These are phyloP conservation scores for Osedax fenrisi DNA, from an alignment of 2,888 invertebrate species.

Conservation along the genomic window DNA sequence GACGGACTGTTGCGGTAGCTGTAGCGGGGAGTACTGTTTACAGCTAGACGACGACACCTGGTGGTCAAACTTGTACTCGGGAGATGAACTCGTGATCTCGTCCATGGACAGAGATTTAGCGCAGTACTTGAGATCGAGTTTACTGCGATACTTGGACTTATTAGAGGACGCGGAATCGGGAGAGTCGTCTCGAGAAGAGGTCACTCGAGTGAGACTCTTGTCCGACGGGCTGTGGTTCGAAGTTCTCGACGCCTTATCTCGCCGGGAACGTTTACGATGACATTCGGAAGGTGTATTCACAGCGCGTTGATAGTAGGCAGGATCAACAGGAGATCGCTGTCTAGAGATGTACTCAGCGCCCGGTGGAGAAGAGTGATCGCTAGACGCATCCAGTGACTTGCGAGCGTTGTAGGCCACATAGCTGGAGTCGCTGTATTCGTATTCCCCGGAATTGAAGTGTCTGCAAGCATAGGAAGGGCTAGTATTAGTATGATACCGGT, in stretches of 20 bases:
- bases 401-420: background rate
- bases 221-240: background rate
- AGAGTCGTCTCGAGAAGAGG: background rate
- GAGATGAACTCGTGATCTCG: too few relatives aligned
- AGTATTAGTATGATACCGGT: too few relatives aligned
- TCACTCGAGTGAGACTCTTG: background rate
- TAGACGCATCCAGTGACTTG: background rate
- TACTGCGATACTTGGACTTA: too few relatives aligned
- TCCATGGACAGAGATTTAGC: background rate
- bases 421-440: background rate
- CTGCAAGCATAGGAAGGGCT: too few relatives aligned
- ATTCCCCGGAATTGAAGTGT: background rate
- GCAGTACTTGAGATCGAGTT: too few relatives aligned
- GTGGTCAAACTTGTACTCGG: too few relatives aligned
- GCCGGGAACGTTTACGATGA: too few relatives aligned
- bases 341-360: too few relatives aligned
- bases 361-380: background rate
- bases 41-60: too few relatives aligned
- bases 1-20: background rate
- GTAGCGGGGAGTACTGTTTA: background rate
- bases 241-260: too few relatives aligned
- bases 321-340: background rate
- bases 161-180: background rate
- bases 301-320: background rate
- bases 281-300: too few relatives aligned